phyloP scores from a whole-genome alignment of 1,140 invertebrate genomes.

The Phymorhynchus buccinoides region DNA sequence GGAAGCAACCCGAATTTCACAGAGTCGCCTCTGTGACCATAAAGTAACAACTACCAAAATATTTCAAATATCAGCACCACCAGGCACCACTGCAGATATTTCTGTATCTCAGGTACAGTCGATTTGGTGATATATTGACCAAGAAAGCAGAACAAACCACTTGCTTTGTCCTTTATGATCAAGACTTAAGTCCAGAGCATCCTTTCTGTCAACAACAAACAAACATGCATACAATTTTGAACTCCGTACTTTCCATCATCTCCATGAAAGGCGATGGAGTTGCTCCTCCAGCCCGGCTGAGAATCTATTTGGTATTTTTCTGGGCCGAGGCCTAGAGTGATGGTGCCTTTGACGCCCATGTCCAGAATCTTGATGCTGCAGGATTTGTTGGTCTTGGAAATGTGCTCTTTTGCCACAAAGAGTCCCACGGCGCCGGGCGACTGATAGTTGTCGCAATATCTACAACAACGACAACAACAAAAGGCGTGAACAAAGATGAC shows the following conservation, averaged over 20 bases:
- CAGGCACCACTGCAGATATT: too few relatives aligned
- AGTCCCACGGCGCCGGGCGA: conserved; percentile 3
- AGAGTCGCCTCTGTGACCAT: too few relatives aligned
- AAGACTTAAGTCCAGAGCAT: too few relatives aligned
- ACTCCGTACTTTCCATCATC: conserved; percentile 44
- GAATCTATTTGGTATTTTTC: conserved; percentile 33
- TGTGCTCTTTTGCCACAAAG: conserved; percentile 31
- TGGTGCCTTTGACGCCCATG: conserved; percentile 20
- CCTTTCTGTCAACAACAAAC: too few relatives aligned
- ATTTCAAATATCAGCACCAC: too few relatives aligned
- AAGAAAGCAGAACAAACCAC: too few relatives aligned
- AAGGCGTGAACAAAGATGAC: too few relatives aligned
- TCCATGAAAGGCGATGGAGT: conserved; percentile 43
- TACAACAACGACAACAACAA: conserved; percentile 12
- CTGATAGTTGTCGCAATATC: conserved; percentile 35
- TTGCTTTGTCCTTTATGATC: too few relatives aligned
- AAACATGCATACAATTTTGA: neutral
- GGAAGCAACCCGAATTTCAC: too few relatives aligned
- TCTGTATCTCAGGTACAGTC: too few relatives aligned
- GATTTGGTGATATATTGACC: too few relatives aligned
- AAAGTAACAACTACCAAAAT: too few relatives aligned
- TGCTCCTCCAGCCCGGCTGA: conserved; percentile 35
- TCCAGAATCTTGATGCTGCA: conserved; percentile 41
- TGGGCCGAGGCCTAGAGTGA: conserved; percentile 47
- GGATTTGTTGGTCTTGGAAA: conserved; percentile 38